Percentiles rank a stretch among this genome's conserved stretches.
phyloP scores from a whole-genome alignment of 2,888 invertebrate species.

The Heliconius ethilla region DNA sequence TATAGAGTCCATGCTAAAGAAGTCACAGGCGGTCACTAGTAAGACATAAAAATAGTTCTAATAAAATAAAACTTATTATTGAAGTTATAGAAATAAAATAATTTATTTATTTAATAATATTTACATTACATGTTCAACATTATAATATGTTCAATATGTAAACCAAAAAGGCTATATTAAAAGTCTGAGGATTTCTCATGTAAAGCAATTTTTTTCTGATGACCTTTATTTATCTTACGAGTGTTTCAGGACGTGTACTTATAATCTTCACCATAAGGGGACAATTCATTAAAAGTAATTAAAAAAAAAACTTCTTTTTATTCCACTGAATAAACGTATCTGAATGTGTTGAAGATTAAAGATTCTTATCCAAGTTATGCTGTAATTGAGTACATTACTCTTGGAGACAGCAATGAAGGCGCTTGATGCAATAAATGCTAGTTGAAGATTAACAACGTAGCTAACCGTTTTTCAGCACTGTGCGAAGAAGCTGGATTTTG shows the following conservation, averaged over 20 bases:
- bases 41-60: neutral
- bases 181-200: too few species aligned
- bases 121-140: too few species aligned
- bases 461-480: conserved; percentile 45
- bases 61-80: neutral
- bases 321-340: conserved; percentile 33
- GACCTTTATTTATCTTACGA: too few species aligned
- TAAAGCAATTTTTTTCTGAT: too few species aligned
- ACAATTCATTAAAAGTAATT: neutral
- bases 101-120: too few species aligned
- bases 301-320: neutral
- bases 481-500: conserved; percentile 35
- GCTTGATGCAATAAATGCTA: conserved; percentile 47
- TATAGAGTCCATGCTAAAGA: neutral
- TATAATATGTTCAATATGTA: too few species aligned
- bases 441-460: conserved; percentile 44
- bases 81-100: too few species aligned
- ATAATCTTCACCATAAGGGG: too few species aligned
- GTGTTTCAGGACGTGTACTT: too few species aligned
- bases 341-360: conserved; percentile 40
- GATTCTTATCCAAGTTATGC: conserved; percentile 43
- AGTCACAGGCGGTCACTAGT: neutral
- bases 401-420: conserved; percentile 43
- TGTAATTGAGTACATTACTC: conserved; percentile 45
- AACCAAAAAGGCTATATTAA: too few species aligned